A percentile compares a stretch with the other conserved stretches of the same genome.
These are phyloP conservation scores for Ceratina australensis DNA, from an alignment of 1,140 invertebrate genomes.

Conservation along the genomic window DNA sequence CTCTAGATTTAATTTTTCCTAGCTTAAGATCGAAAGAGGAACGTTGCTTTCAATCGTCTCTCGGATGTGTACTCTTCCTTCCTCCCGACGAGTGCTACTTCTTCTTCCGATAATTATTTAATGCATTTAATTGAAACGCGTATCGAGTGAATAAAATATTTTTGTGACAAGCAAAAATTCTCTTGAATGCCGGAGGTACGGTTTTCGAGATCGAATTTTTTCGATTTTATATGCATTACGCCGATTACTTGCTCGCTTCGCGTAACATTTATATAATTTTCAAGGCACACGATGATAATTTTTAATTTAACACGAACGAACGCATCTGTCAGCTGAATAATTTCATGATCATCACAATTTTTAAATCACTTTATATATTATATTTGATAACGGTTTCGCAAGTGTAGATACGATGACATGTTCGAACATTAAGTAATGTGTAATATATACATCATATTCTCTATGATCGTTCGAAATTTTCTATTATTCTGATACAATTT, in stretches of 20 bases:
- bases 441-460: slow-evolving; percentile 33
- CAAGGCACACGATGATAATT: slow-evolving; percentile 8
- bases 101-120: slow-evolving; percentile 21
- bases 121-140: slow-evolving; percentile 33
- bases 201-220: slow-evolving; percentile 28
- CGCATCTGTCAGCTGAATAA: not conserved
- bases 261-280: not conserved
- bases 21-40: slow-evolving; percentile 28
- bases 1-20: slow-evolving; percentile 18
- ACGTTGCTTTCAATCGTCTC: not conserved
- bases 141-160: slow-evolving; percentile 13
- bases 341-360: not conserved
- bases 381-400: slow-evolving; percentile 16
- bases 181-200: slow-evolving; percentile 13
- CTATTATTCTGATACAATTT: slow-evolving; percentile 42
- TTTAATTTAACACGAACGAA: not conserved
- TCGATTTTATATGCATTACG: slow-evolving; percentile 18
- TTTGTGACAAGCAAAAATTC: not conserved
- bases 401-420: slow-evolving; percentile 34
- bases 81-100: too few relatives aligned
- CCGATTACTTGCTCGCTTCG: not conserved
- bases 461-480: slow-evolving; percentile 44
- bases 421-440: slow-evolving; percentile 18
- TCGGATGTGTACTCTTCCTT: not conserved
- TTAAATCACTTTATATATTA: slow-evolving; percentile 14